phyloP scores from a whole-genome alignment of 2,888 invertebrate genomes.

The Lapara coniferarum region DNA sequence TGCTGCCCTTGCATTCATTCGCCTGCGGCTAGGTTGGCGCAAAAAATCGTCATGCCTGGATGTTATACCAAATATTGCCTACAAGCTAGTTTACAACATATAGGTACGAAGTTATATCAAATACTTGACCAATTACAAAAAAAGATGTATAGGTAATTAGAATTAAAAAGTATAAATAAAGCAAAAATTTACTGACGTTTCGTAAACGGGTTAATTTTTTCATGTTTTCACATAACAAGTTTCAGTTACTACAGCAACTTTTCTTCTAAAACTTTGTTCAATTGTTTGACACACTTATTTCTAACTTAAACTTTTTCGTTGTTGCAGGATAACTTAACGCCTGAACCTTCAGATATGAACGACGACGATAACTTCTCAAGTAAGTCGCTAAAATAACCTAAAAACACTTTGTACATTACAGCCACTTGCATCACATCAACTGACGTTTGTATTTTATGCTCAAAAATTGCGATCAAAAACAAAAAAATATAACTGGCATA shows the following conservation, averaged over 20 bases:
- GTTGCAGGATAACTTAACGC: conserved; percentile 89
- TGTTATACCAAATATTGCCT: background rate
- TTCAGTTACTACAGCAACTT: background rate
- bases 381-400: conserved; percentile 65
- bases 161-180: too few species aligned
- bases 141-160: too few species aligned
- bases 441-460: conserved; percentile 63
- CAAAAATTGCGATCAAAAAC: conserved; percentile 33
- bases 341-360: conserved; percentile 87
- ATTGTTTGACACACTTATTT: background rate
- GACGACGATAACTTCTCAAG: conserved; percentile 89
- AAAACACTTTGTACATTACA: conserved; percentile 33
- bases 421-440: conserved; percentile 83
- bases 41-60: background rate
- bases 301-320: conserved; percentile 48
- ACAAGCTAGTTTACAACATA: background rate
- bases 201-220: too few species aligned
- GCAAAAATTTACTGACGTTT: too few species aligned
- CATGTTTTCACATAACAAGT: background rate
- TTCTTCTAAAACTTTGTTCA: background rate
- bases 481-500: conserved; percentile 45
- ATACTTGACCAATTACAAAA: too few species aligned
- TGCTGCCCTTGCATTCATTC: background rate
- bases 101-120: too few species aligned
- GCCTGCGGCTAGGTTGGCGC: background rate